phyloP scores from a whole-genome alignment of 2,797 vertebrate genomes.

The Smutsia temminckii region DNA sequence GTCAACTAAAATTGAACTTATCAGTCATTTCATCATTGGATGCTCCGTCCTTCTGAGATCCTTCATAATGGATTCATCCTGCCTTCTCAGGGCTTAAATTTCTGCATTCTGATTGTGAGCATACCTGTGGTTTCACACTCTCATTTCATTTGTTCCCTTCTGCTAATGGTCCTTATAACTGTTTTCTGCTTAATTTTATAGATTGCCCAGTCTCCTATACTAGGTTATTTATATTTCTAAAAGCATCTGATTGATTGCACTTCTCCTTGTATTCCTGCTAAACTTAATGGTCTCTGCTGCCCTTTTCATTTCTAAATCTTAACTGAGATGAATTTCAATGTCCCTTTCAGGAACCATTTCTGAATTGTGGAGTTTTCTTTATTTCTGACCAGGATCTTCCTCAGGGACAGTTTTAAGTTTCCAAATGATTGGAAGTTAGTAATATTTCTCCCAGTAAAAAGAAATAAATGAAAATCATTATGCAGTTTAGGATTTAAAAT shows the following conservation, averaged over 20 bases:
- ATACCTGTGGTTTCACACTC: neutral
- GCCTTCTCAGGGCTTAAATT: neutral
- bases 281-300: conserved; percentile 31
- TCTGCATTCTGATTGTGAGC: neutral
- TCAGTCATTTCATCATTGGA: neutral
- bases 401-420: neutral
- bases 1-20: neutral
- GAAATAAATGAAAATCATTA: neutral
- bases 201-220: neutral
- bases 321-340: conserved; percentile 52
- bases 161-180: conserved; percentile 15
- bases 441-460: neutral
- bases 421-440: neutral
- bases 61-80: neutral
- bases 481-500: neutral
- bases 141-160: neutral
- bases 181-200: neutral
- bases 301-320: conserved; percentile 60
- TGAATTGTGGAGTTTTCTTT: neutral
- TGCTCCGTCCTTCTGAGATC: neutral
- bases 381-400: neutral
- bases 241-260: conserved; percentile 34
- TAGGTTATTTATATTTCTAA: conserved; percentile 41
- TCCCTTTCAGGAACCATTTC: neutral
- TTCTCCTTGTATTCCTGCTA: conserved; percentile 25